A percentile compares a stretch with the other conserved stretches of the same genome.
Conservation (phyloP, 1,140 invertebrate species). For the Rhyzopertha dominica region DNA sequence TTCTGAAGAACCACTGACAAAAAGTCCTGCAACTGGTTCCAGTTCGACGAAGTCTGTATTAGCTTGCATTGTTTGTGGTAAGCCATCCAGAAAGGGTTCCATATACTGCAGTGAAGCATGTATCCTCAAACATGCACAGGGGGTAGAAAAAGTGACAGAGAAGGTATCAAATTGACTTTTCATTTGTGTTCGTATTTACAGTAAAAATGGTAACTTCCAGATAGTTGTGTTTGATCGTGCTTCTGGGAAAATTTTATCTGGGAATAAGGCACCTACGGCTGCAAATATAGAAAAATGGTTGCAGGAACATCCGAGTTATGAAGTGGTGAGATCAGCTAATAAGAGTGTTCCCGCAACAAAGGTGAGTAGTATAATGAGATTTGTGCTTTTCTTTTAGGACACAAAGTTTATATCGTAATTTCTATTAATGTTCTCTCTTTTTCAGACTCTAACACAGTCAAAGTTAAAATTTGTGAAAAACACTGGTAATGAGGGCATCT, state of each 20-base stretch:
- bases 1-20: slow-evolving; percentile 3
- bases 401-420: background rate
- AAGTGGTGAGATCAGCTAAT: slow-evolving; percentile 64
- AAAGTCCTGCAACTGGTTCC: slow-evolving; percentile 5
- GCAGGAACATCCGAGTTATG: slow-evolving; percentile 78
- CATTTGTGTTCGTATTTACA: slow-evolving; percentile 4
- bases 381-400: too few relatives aligned
- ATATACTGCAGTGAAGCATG: slow-evolving; percentile 88
- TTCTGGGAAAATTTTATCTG: slow-evolving; percentile 69
- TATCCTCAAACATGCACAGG: slow-evolving; percentile 77
- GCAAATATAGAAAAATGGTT: slow-evolving; percentile 77
- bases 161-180: background rate
- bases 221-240: slow-evolving; percentile 72
- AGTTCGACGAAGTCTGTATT: slow-evolving; percentile 12
- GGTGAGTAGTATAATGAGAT: slow-evolving; percentile 16
- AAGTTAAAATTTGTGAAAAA: slow-evolving; percentile 43
- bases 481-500: slow-evolving; percentile 33
- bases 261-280: slow-evolving; percentile 70
- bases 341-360: slow-evolving; percentile 37
- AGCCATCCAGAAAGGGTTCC: slow-evolving; percentile 59
- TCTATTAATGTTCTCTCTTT: slow-evolving; percentile 10
- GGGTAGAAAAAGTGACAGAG: slow-evolving; percentile 53
- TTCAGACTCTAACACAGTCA: slow-evolving; percentile 33
- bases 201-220: slow-evolving; percentile 21
- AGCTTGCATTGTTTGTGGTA: slow-evolving; percentile 69